Conservation (phyloP, 2,113 vertebrate genomes). For the zebrafish (Danio rerio) region DNA sequence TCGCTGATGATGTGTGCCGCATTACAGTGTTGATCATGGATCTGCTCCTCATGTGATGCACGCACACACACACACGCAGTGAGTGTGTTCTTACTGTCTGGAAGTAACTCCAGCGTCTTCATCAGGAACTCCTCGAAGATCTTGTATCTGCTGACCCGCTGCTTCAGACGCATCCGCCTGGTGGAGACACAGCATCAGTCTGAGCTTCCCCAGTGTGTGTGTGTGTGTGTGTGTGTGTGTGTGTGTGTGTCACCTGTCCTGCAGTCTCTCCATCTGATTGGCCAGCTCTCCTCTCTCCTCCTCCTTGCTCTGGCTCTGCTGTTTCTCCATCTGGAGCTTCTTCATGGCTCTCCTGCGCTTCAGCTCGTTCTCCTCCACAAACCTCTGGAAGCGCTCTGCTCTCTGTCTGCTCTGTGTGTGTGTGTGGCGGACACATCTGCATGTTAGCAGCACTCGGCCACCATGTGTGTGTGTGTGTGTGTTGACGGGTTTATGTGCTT, state of each 20-base stretch:
- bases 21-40: no score
- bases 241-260: constrained; percentile 61
- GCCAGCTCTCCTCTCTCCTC: constrained; percentile 70
- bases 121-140: constrained; percentile 76
- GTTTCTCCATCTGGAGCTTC: constrained; percentile 70
- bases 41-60: no score
- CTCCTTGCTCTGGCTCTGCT: constrained; percentile 69
- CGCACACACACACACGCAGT: no score
- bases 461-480: no score
- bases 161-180: constrained; percentile 74
- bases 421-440: background rate
- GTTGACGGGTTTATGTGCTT: no score
- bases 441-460: no score
- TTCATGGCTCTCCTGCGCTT: constrained; percentile 69
- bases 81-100: constrained; percentile 70
- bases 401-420: constrained; percentile 69
- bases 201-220: background rate
- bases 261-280: constrained; percentile 67
- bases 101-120: constrained; percentile 75
- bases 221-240: background rate
- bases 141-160: constrained; percentile 71
- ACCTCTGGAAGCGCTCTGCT: constrained; percentile 71
- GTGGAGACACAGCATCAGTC: background rate
- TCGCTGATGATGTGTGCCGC: no score
- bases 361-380: constrained; percentile 72